Evolutionary conservation across 2,888 invertebrate species (phyloP), one percentile per base, ranked within the genome.

Genomic region (Melieria omissa): DNA sequence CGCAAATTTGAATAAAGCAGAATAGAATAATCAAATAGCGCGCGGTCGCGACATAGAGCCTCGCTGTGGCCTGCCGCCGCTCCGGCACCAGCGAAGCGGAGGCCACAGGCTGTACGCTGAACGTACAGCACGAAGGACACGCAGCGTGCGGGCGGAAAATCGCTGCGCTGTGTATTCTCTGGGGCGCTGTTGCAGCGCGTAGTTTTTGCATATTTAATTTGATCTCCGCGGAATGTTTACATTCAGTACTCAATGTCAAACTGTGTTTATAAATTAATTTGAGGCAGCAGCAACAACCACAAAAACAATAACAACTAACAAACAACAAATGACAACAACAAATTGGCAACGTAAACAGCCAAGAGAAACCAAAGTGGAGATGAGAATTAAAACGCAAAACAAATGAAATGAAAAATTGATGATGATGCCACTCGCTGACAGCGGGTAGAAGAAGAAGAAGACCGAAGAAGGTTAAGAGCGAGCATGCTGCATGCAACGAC

Each of bases 221-320:
- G 69, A 71, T 75, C 74, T 73, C 71, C 73, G 72, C 73, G 76
- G 73, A 73, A 75, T 77, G 77, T 77, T 77, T 74, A 75, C 74
- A 74, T 75, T 74, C 74, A 75, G 61, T 55, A 74, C 74, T 74
- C 74, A 77, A 77, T 74, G 75, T 73, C 74, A 74, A 70, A 73
- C 74, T 75, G 73, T 74, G 73, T 73, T 74, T 77, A 72, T 73
- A 77, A 77, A 77, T 77, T 77, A 77, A 73, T 77, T 77, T 77
- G 61, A 61, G 73, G 66, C 71, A 72, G 57, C 60, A 67, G 60
- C 49, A 10, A 52, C 42, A 44, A 29, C 57, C 16, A 58, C 7
- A n/a, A 49, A 16, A 49, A 62, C 45, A 57, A 49, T 54, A 67
- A 73, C 55, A 49, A 42, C 44, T 45, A 66, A 62, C 42, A 45